Evolutionary conservation across 2,113 vertebrate genomes (phyloP).

Genomic region (Eubucco bourcierii): DNA sequence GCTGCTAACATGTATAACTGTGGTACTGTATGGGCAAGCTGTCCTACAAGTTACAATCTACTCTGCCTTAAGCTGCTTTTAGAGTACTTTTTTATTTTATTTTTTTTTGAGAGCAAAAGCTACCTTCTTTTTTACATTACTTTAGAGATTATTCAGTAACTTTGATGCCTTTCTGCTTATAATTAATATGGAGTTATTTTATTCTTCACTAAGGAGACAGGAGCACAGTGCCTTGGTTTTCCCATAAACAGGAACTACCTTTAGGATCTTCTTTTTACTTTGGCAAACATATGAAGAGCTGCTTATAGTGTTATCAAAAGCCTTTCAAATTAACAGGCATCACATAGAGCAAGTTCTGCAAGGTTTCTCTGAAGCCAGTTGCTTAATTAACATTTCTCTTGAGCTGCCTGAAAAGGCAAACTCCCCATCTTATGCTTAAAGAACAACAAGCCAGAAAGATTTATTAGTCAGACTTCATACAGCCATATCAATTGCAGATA

Average conservation of each 20-base stretch:
- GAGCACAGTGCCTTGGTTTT: not conserved
- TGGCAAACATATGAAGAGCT: not conserved
- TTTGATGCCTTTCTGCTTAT: not conserved
- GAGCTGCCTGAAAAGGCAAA: not conserved
- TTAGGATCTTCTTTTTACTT: not conserved
- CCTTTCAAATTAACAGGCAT: not conserved
- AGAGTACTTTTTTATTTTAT: not conserved
- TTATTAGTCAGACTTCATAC: not conserved
- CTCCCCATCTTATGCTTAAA: not conserved
- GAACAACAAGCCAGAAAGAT: not conserved
- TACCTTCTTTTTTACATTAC: not conserved
- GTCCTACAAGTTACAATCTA: not conserved
- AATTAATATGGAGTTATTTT: not conserved
- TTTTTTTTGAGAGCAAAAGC: not conserved
- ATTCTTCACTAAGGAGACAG: not conserved
- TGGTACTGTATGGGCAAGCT: not conserved
- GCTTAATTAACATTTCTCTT: not conserved
- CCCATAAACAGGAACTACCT: not conserved
- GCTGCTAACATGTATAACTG: not conserved
- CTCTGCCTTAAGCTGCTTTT: not conserved
- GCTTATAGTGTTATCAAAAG: not conserved
- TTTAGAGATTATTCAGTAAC: not conserved
- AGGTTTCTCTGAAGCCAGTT: not conserved
- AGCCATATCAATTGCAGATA: not conserved
- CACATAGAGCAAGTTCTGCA: not conserved